Evolutionary conservation across 1,140 invertebrate genomes (phyloP).

Genomic region (Aphelenchoides besseyi): DNA sequence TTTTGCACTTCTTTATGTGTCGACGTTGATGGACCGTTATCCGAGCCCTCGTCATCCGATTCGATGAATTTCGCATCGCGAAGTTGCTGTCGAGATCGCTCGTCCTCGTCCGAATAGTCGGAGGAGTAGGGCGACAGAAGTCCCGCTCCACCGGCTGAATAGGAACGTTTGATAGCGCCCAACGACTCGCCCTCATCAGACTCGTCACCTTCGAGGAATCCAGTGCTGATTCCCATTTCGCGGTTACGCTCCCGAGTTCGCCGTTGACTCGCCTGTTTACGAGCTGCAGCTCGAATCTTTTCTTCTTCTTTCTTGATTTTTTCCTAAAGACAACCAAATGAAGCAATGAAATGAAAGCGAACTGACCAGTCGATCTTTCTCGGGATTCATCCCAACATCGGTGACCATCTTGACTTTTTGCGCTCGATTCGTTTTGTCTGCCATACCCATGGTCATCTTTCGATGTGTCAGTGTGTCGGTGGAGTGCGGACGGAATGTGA

Average conservation of each 20-base stretch:
- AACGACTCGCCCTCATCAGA: conserved; percentile 48
- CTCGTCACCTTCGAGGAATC: conserved; percentile 50
- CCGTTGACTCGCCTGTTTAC: conserved; percentile 50
- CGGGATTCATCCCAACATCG: conserved; percentile 57
- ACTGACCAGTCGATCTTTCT: conserved; percentile 41
- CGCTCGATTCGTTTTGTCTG: conserved; percentile 91
- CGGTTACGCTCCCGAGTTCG: conserved; percentile 37
- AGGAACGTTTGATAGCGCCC: conserved; percentile 44
- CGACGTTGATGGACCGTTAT: not conserved
- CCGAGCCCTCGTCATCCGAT: conserved; percentile 34
- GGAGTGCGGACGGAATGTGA: conserved; percentile 81
- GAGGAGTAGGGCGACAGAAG: conserved; percentile 10
- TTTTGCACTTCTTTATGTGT: not conserved
- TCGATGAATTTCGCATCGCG: conserved; percentile 40
- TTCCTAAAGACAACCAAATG: conserved; percentile 41
- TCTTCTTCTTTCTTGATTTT: conserved; percentile 59
- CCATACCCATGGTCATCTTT: conserved; percentile 95
- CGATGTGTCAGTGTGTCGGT: conserved; percentile 96
- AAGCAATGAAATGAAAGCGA: not conserved
- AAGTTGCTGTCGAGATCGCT: conserved; percentile 12
- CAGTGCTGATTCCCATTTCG: conserved; percentile 30
- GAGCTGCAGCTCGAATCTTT: conserved; percentile 46
- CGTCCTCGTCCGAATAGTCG: conserved; percentile 36
- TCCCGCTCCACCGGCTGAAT: conserved; percentile 20
- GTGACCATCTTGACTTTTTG: conserved; percentile 93